Percentiles rank a stretch among this genome's conserved stretches.
These are phyloP conservation scores for Schizotus pectinicornis DNA, from an alignment of 2,888 invertebrate species.

Conservation along the genomic window DNA sequence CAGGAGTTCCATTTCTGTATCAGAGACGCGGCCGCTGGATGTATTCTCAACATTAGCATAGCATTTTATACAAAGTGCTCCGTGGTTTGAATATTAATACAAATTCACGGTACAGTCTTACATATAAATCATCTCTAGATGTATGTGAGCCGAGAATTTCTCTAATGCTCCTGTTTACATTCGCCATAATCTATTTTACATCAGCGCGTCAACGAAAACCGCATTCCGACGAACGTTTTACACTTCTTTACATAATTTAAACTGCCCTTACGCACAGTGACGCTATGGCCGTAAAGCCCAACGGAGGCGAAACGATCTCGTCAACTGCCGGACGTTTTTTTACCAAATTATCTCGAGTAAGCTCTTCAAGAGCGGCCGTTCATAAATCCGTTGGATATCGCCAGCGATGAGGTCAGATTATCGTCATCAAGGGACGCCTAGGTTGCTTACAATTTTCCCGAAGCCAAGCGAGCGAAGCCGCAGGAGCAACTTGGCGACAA, in stretches of 20 bases:
- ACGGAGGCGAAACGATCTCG: too few species aligned
- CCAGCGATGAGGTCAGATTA: too few species aligned
- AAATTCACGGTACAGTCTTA: conserved; percentile 40
- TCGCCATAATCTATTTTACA: conserved; percentile 38
- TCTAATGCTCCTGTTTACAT: conserved; percentile 43
- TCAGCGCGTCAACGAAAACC: conserved; percentile 30
- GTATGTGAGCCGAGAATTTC: conserved; percentile 36
- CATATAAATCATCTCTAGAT: conserved; percentile 46
- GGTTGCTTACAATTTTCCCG: too few species aligned
- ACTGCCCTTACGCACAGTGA: not conserved
- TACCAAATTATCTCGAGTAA: too few species aligned
- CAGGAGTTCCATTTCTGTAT: conserved; percentile 32
- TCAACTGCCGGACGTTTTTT: too few species aligned
- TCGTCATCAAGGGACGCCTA: too few species aligned
- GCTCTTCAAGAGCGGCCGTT: too few species aligned
- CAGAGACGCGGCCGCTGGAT: conserved; percentile 30
- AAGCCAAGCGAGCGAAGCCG: too few species aligned
- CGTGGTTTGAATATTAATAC: conserved; percentile 54
- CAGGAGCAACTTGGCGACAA: too few species aligned
- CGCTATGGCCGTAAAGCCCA: too few species aligned
- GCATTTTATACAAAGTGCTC: conserved; percentile 52
- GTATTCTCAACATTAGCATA: conserved; percentile 52
- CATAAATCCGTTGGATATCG: too few species aligned
- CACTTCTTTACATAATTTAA: conserved; percentile 25
- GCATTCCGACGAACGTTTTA: conserved; percentile 13